phyloP scores from a whole-genome alignment of 1,140 invertebrate genomes.

The Heliconius hermathena region DNA sequence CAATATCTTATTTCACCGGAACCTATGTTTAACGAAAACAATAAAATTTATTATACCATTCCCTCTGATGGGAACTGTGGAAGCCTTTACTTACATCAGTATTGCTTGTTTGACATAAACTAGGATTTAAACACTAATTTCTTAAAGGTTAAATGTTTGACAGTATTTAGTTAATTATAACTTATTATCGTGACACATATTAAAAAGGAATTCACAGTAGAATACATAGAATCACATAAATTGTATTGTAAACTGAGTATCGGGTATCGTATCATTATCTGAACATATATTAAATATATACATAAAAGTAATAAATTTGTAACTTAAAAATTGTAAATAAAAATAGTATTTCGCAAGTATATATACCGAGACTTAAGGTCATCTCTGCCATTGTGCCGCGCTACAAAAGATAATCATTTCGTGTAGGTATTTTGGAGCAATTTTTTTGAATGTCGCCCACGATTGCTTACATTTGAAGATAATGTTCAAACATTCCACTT shows the following conservation, averaged over 20 bases:
- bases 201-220: too few species aligned
- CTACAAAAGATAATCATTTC: conserved; percentile 70
- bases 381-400: conserved; percentile 64
- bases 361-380: conserved; percentile 54
- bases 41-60: conserved; percentile 9
- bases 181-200: too few species aligned
- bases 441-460: conserved; percentile 59
- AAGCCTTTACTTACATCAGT: not conserved
- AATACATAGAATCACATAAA: too few species aligned
- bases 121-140: not conserved
- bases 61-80: not conserved
- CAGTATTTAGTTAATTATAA: too few species aligned
- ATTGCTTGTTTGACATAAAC: not conserved
- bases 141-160: too few species aligned
- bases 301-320: not conserved
- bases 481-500: conserved; percentile 35
- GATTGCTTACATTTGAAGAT: conserved; percentile 45
- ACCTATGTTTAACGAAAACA: not conserved
- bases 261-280: not conserved
- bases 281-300: not conserved
- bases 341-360: conserved; percentile 46
- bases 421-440: conserved; percentile 66
- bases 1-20: not conserved
- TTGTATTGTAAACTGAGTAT: not conserved
- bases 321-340: conserved; percentile 34